Percentiles rank a stretch among this genome's conserved stretches.
Conservation (phyloP, 2,113 vertebrate genomes). For the Xiphophorus maculatus region DNA sequence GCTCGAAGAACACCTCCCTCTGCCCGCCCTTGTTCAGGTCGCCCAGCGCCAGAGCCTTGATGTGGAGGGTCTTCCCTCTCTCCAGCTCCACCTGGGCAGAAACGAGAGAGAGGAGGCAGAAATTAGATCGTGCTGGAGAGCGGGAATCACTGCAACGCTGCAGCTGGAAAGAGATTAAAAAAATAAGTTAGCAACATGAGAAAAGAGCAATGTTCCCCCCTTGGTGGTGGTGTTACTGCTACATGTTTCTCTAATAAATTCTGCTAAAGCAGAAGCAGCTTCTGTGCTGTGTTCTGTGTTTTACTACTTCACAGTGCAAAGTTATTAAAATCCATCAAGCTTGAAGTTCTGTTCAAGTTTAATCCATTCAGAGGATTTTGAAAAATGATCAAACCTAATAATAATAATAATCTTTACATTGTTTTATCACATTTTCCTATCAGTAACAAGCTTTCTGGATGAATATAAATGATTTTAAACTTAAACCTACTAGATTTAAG, state of each 20-base stretch:
- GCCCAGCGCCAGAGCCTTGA: constrained; percentile 91
- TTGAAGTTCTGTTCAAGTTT: not conserved
- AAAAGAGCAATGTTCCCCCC: constrained; percentile 10
- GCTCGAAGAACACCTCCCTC: constrained; percentile 94
- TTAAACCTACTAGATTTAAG: too few species aligned
- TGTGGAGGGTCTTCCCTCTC: constrained; percentile 91
- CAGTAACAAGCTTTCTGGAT: too few species aligned
- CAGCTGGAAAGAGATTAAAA: constrained; percentile 19
- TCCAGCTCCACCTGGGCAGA: constrained; percentile 89
- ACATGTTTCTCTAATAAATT: not conserved
- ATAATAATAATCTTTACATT: not conserved
- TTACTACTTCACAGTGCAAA: not conserved
- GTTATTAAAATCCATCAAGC: not conserved
- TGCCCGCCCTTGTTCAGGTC: constrained; percentile 91
- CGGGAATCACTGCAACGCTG: constrained; percentile 32
- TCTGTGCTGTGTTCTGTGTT: not conserved
- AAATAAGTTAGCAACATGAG: constrained; percentile 33
- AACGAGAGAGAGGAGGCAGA: not conserved
- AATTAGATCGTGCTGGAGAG: constrained; percentile 21
- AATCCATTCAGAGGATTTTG: too few species aligned
- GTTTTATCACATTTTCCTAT: too few species aligned
- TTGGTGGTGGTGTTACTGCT: not conserved
- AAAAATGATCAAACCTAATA: not conserved
- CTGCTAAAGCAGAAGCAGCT: not conserved
- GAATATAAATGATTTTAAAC: too few species aligned